Conservation (phyloP, 2,888 invertebrate species). For the Aelia acuminata region DNA sequence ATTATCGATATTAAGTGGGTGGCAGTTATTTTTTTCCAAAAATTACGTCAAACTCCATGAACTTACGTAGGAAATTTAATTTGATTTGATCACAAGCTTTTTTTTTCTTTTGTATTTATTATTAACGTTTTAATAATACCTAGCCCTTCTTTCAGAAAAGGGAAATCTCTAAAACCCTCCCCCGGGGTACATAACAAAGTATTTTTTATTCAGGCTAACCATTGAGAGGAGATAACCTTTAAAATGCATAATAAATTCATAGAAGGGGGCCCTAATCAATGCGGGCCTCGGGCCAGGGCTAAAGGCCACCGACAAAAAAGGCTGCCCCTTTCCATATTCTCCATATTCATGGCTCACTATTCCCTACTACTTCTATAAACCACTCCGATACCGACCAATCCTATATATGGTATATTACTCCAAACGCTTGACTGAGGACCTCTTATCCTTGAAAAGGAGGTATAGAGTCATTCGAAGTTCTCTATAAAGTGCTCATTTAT, state of each 20-base stretch:
- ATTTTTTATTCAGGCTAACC: background rate
- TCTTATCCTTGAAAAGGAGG: background rate
- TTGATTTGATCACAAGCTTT: too few relatives aligned
- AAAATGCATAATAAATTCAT: conserved; percentile 51
- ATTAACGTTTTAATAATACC: background rate
- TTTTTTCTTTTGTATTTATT: too few relatives aligned
- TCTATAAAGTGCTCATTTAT: too few relatives aligned
- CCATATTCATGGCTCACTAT: conserved; percentile 12
- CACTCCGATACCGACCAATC: background rate
- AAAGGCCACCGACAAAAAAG: background rate
- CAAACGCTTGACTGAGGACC: background rate
- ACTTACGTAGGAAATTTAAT: too few relatives aligned
- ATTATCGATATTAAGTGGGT: too few relatives aligned
- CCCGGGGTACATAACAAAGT: background rate
- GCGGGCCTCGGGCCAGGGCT: conserved; percentile 29
- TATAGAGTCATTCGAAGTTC: background rate
- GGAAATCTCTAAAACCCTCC: background rate
- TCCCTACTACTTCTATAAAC: background rate
- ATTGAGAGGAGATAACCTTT: conserved; percentile 11
- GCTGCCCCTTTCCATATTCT: background rate
- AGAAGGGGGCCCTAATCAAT: background rate
- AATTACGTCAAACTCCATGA: too few relatives aligned
- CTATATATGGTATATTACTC: background rate
- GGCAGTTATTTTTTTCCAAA: too few relatives aligned
- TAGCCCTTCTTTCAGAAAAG: background rate